Base-by-base conservation (phyloP, 1,140 invertebrate genomes). In the Ericerus pela region DNA sequence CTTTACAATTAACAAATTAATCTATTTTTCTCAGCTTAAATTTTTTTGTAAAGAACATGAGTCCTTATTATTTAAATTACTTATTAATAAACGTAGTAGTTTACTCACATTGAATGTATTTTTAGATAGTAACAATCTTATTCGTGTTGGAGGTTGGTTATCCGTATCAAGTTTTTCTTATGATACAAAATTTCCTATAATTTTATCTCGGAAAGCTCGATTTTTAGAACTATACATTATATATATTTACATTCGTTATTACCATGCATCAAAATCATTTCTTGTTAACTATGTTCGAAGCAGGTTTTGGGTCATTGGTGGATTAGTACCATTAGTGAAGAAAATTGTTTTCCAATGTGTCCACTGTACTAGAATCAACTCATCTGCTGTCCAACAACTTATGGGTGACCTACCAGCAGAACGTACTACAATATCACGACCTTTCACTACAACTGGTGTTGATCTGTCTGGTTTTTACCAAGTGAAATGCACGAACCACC, bases 101-200 rank as follows among this genome's bases (percentile, higher is more conserved):
- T 54, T 58, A 29, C 12, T 27, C 3, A 38, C 12, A 14, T 47
- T 55, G 26, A 28, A 59, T 11, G 60, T 57, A 18, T 61, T 65
- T 55, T n/a, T 60, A 20, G 55, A 61, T 59, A 43, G 37, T 31
- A 43, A 57, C 24, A 43, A 31, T 22, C 16, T 61, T 8, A 56
- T 61, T 16, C 47, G 60, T 24, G 41, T 55, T 1, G 55, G 60
- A 18, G 60, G 58, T 26, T 20, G 54, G 20, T 26, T 54, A 28
- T 2, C 8, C 18, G 38, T 51, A 30, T n/a, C 60, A 4, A 47
- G 22, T 51, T 26, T 18, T 22, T 52, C 58, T 22, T 55, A 55
- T 53, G 60, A 65, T 26, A 60, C 64, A 20, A 70, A 69, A 58
- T 68, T 72, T 62, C 71, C 70, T 0, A 66, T 71, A 14, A 29